Percentiles rank a stretch among this genome's conserved stretches.
Evolutionary conservation across 2,888 invertebrate species (phyloP).

Genomic region (Mythimna pallens): DNA sequence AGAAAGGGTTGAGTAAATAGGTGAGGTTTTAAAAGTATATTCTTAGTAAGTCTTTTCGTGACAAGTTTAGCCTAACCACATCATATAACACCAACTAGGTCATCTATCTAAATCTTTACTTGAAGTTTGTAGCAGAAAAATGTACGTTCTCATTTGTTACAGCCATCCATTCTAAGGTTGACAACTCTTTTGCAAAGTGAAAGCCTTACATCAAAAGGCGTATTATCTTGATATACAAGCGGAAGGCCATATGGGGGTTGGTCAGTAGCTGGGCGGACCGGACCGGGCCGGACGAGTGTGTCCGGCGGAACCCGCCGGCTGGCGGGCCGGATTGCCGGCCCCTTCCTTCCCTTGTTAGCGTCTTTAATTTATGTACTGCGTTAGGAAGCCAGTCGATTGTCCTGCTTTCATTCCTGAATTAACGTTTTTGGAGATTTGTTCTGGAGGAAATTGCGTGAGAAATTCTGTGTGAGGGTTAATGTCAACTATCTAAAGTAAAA

Average conservation of each 20-base stretch:
- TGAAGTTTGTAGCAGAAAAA: conserved; percentile 1
- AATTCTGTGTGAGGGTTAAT: background rate
- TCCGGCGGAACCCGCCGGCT: conserved; percentile 74
- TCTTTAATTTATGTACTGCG: conserved; percentile 64
- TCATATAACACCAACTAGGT: background rate
- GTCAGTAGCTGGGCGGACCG: conserved; percentile 55
- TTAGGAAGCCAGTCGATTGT: conserved; percentile 61
- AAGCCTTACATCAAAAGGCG: conserved; percentile 61
- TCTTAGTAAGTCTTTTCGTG: background rate
- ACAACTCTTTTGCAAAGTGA: conserved; percentile 55
- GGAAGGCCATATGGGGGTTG: conserved; percentile 66
- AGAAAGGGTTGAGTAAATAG: background rate
- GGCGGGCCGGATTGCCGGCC: conserved; percentile 73
- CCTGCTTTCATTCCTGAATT: conserved; percentile 62
- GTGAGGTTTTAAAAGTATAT: background rate
- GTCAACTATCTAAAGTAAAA: background rate
- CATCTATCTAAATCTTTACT: conserved; percentile 3
- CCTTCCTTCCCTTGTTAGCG: conserved; percentile 73
- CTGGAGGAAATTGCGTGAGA: conserved; percentile 23
- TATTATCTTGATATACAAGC: conserved; percentile 63
- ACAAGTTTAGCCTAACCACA: background rate
- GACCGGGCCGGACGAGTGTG: conserved; percentile 70
- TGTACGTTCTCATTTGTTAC: conserved; percentile 7
- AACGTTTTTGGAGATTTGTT: conserved; percentile 37
- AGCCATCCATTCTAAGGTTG: conserved; percentile 46